Conservation (phyloP, 1,140 invertebrate genomes). For the Drosophila pandora region DNA sequence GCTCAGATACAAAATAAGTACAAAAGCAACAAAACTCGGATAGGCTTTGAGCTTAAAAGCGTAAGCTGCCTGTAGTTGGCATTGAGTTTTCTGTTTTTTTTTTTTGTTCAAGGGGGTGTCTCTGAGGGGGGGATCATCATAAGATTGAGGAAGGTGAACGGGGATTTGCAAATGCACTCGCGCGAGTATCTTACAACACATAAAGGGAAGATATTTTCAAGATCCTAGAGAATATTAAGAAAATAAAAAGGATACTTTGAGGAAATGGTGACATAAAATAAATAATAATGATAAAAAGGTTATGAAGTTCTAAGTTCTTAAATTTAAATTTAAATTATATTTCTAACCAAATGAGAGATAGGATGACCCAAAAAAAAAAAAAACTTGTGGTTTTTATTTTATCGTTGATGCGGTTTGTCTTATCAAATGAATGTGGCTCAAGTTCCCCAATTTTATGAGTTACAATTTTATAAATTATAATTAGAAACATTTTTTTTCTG, state of each 20-base stretch:
- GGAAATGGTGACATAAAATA: too few relatives aligned
- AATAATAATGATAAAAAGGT: too few relatives aligned
- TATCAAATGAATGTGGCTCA: too few relatives aligned
- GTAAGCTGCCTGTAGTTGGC: constrained; percentile 30
- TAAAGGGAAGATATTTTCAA: constrained; percentile 3
- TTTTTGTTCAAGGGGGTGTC: neutral
- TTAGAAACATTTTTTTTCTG: neutral
- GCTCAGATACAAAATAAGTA: constrained; percentile 56
- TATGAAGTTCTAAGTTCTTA: neutral
- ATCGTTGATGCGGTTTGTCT: too few relatives aligned
- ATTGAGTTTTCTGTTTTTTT: constrained; percentile 16
- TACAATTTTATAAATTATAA: neutral
- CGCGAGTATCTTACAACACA: constrained; percentile 43
- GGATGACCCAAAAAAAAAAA: too few relatives aligned
- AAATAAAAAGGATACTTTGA: neutral
- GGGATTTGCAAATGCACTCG: constrained; percentile 30
- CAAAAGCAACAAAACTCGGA: constrained; percentile 31
- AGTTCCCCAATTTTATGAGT: neutral
- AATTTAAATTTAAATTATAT: neutral
- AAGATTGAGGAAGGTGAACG: constrained; percentile 41
- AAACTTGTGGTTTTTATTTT: too few relatives aligned
- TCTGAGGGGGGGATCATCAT: neutral
- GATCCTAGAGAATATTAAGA: neutral
- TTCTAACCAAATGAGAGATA: too few relatives aligned
- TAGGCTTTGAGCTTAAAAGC: constrained; percentile 64